Evolutionary conservation across 2,113 vertebrate genomes (phyloP).

Genomic region (Microtus oregoni): DNA sequence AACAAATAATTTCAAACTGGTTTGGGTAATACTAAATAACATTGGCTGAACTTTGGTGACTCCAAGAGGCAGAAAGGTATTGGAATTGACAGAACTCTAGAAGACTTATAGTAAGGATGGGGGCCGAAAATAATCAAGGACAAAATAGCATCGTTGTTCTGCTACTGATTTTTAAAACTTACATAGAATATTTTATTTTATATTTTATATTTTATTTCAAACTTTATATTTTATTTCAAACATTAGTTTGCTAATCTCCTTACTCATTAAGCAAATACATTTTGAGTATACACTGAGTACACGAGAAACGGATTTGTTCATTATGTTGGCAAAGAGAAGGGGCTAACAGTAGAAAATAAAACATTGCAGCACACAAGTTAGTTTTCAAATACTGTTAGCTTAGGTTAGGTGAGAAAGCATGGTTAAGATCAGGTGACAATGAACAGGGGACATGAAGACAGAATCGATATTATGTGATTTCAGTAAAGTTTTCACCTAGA

Average conservation of each 20-base stretch:
- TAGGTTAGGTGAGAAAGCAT: not conserved
- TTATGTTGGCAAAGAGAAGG: not conserved
- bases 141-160: not conserved
- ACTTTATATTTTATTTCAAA: not conserved
- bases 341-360: not conserved
- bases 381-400: not conserved
- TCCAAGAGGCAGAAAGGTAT: not conserved
- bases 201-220: not conserved
- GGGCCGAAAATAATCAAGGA: not conserved
- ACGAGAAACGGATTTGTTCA: not conserved
- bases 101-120: not conserved
- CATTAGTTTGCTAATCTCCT: not conserved
- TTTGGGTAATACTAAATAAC: not conserved
- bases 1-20: not conserved
- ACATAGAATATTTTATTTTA: too few species aligned
- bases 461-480: not conserved
- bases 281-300: not conserved
- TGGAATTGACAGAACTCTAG: not conserved
- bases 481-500: not conserved
- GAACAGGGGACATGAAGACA: not conserved
- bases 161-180: not conserved
- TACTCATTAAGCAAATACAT: not conserved
- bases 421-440: not conserved
- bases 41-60: conserved; percentile 7
- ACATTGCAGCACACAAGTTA: not conserved